Evolutionary conservation across 2,797 vertebrate species (phyloP), one percentile per base, ranked within the genome.

Genomic region (Gila robusta): DNA sequence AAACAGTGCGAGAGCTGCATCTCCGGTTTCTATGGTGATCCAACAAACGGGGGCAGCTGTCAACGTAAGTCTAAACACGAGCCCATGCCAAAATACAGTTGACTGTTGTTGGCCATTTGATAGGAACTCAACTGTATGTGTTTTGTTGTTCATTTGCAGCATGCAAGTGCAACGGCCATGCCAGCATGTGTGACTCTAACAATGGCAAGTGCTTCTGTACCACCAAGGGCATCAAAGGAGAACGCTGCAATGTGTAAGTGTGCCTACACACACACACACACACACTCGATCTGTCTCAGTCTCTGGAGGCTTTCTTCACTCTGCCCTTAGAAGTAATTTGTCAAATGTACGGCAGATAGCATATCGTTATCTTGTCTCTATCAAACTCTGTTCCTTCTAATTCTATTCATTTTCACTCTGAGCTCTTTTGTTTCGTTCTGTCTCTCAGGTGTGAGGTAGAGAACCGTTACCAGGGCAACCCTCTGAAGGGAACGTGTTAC

Each of bases 391-490:
- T 81, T 83, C 12, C n/a, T 26, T 74, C 23, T 35, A 79, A 54
- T 79, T 59, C 66, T 32, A 9, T 64, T 71, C 4, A 35, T 71
- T 67, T 82, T 69, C 11, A 10, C 86, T 17, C 26, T 17, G 3
- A 26, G 28, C 56, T 37, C 81, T 76, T 52, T 44, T 86, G 19
- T 79, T 80, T 78, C 26, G 6, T 70, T 54, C 54, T 41, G n/a
- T 85, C 56, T 66, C 90, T 90, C 92, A 99, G 98, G 92, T 99
- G 98, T 93, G 98, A 99, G 93, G 97, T 99, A 0, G 98, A 99
- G 95, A 99, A 98, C 82, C 97, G 98, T 77, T 99, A 99, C 94
- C 98, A 99, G 91, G 98, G 98, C 93, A 99, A 99, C 93, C 98
- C 98, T 52, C 96, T 99, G 88, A 99, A 99, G 97, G 98, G 98